Conservation (phyloP, 2,888 invertebrate genomes). For the Notodonta ziczac region DNA sequence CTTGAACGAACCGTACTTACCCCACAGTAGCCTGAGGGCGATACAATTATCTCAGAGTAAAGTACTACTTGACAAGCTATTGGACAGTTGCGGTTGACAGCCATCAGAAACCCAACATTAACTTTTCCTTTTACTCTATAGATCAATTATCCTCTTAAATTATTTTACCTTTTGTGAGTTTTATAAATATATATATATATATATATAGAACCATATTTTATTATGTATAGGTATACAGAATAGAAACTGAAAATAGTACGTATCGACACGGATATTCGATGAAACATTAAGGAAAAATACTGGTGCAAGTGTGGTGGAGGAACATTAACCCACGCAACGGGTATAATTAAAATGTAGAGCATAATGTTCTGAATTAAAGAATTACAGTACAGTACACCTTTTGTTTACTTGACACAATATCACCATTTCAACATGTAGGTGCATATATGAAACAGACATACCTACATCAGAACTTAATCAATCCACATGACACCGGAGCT, state of each 20-base stretch:
- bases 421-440: neutral
- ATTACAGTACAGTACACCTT: too few species aligned
- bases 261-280: neutral
- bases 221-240: neutral
- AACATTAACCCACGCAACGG: neutral
- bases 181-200: too few species aligned
- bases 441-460: neutral
- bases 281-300: neutral
- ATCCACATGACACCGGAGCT: conserved; percentile 21
- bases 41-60: conserved; percentile 12
- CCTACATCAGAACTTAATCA: conserved; percentile 14
- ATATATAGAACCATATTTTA: too few species aligned
- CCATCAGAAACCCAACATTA: neutral
- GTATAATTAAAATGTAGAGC: neutral
- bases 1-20: conserved; percentile 22
- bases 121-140: neutral
- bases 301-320: neutral
- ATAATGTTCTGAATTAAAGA: too few species aligned
- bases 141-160: too few species aligned
- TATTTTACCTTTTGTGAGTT: too few species aligned
- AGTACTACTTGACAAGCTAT: conserved; percentile 13
- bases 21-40: conserved; percentile 11
- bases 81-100: conserved; percentile 1
- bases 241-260: neutral
- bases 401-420: neutral